Base-by-base conservation (phyloP, 2,113 vertebrate species). In the Galemys pyrenaicus region DNA sequence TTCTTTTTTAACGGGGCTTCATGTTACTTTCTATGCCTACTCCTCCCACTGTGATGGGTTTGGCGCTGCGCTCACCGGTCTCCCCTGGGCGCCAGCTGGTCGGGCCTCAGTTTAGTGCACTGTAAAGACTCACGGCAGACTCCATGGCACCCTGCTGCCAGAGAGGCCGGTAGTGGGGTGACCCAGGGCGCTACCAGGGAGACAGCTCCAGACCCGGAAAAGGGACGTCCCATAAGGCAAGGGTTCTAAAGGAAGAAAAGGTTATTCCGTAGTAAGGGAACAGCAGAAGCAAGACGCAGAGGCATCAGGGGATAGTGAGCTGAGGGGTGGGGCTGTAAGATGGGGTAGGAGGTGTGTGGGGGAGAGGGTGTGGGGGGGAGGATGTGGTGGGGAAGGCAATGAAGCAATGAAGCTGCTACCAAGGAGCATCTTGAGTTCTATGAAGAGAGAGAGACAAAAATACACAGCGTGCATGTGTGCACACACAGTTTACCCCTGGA, bases 261-360 rank as follows among this genome's bases (percentile, higher is more conserved):
- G 8, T 22, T 44, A 3, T 28, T 84, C 22, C 17, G 1, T 30
- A 41, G 7, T 1, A 51, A 49, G 41, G 67, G 35, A 74, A 46
- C 2, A 39, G 16, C 65, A 73, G 71, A 6, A 26, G 8, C 46
- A 44, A 49, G 11, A 13, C 87, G 8, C 4, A 15, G 30, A 30
- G 5, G 13, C 32, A 2, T 84, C 20, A 26, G 78, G n/a, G n/a
- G n/a, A 68, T 35, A 20, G 5, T 3, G 1, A 68, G 22, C 20
- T 35, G 13, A 2, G 37, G 65, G 54, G 56, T 1, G 3, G 6
- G 4, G 6, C 30, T 0, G 9, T 0, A 15, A 46, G 6, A 22
- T 5, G 2, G 1, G 12, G 1, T 8, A 4, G 17, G 4, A 1
- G 0, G 3, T 58, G n/a, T n/a, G n/a, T n/a, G n/a, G n/a, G n/a